Evolutionary conservation across 2,888 invertebrate species (phyloP).

Genomic region (Drosophila nigritarsus): DNA sequence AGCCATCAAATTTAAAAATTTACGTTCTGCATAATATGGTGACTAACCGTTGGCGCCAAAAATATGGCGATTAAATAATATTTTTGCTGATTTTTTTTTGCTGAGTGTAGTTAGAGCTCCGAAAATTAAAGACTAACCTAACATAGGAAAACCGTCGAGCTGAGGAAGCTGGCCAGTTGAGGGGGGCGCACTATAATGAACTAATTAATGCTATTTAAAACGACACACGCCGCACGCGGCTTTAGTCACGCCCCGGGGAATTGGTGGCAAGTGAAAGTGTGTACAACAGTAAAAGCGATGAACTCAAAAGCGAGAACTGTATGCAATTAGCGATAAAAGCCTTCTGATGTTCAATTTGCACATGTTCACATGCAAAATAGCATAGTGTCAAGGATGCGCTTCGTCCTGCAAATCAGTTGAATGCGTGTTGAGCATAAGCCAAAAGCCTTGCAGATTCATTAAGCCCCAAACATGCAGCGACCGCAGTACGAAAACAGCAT

Average conservation of each 20-base stretch:
- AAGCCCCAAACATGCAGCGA: constrained; percentile 53
- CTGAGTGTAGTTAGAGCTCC: background rate
- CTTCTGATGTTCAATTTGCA: constrained; percentile 58
- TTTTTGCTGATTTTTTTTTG: background rate
- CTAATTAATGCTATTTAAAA: constrained; percentile 52
- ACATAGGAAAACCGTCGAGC: constrained; percentile 29
- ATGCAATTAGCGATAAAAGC: constrained; percentile 72
- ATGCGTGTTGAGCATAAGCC: constrained; percentile 16
- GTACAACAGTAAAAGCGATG: constrained; percentile 20
- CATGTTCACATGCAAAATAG: constrained; percentile 12
- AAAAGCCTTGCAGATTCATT: constrained; percentile 55
- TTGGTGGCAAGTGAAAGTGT: constrained; percentile 40
- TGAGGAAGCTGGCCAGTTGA: constrained; percentile 15
- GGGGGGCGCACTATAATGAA: constrained; percentile 39
- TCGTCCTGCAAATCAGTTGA: constrained; percentile 26
- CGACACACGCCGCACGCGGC: constrained; percentile 18
- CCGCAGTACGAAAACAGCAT: constrained; percentile 47
- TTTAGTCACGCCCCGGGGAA: constrained; percentile 49
- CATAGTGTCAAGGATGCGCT: constrained; percentile 66
- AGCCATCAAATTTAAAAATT: background rate
- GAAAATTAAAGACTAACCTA: constrained; percentile 5
- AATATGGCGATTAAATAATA: background rate
- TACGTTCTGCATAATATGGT: background rate
- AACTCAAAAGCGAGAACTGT: constrained; percentile 31
- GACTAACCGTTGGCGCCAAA: background rate